Base-by-base conservation (phyloP, 2,888 invertebrate genomes). In the Nipponacmea schrenckii region DNA sequence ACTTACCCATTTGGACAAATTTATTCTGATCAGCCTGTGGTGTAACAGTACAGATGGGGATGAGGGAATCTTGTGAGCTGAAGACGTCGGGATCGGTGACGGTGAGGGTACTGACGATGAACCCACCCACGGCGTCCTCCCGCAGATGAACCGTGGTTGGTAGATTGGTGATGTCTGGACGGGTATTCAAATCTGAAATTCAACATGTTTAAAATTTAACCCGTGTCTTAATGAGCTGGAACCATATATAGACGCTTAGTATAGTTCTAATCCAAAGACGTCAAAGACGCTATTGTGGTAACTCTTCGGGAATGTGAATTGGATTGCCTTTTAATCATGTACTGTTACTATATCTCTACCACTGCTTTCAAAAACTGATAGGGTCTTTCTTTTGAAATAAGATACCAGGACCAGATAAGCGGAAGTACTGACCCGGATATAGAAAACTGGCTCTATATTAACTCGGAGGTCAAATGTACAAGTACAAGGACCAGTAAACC, bases 381-480 rank as follows among this genome's bases (percentile, higher is more conserved):
- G n/a, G 31, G 5, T 31, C 31, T 5, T 31, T 31, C 31, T 2
- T 5, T 5, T 31, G 31, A 31, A 31, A 31, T 31, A 5, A 31
- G 3, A 3, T 31, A 31, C 31, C 31, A 31, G 31, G 31, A 31
- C 31, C 31, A 31, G 31, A 31, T 31, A 31, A 31, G 31, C 31
- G 31, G 31, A 31, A 31, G 39, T n/a, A 74, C 77, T 66, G 24
- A 77, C 77, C 72, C 31, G n/a, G n/a, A n/a, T n/a, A n/a, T n/a
- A n/a, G n/a, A n/a, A n/a, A n/a, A n/a, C n/a, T n/a, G n/a, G n/a
- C n/a, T n/a, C n/a, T n/a, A n/a, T n/a, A n/a, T n/a, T n/a, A n/a
- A n/a, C n/a, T n/a, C n/a, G n/a, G n/a, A n/a, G n/a, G n/a, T n/a
- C n/a, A n/a, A n/a, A n/a, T n/a, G n/a, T n/a, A n/a, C n/a, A n/a